Base-by-base conservation (phyloP, 2,888 invertebrate genomes). In the Cinara cedri region DNA sequence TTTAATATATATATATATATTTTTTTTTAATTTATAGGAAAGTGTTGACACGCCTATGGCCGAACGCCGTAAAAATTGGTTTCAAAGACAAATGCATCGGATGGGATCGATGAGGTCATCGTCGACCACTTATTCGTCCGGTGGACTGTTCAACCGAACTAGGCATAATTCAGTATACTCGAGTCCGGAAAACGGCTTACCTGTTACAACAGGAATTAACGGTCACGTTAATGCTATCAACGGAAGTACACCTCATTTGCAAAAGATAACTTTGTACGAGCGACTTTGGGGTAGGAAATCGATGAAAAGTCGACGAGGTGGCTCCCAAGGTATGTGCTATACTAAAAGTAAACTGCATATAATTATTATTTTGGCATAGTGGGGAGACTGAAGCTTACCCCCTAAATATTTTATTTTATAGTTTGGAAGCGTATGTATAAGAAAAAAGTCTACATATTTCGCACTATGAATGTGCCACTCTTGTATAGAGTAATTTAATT, bases 41-140 rank as follows among this genome's bases (percentile, higher is more conserved):
- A 94, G 95, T 85, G 95, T 95, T 0, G 95, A 95, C 84, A 95
- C 95, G 0, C 95, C 95, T 11, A 88, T 95, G 84, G 94, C 93
- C 21, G 94, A 94, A 85, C 87, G 94, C 75, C 88, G 94, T 54
- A 95, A 94, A 86, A 94, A 93, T 86, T 95, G 95, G 95, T 91
- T 95, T 83, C 93, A 93, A 83, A 89, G 95, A 66, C 94, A 94
- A 85, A 91, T 95, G 83, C 93, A 93, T 14, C 88, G 94, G 83
- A 93, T 95, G 91, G 94, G 94, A 1, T 94, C 94, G 0, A 91
- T 93, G 51, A 89, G 95, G 42, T 94, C 94, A 54, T 92, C 94
- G 1, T 93, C 94, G 0, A 94, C 94, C 0, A 93, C 93, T 0
- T 94, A 94, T 85, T 94, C 93, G 9, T 93, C 93, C 1, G 91